Evolutionary conservation across 1,140 invertebrate genomes (phyloP).

Genomic region (Arctopsyche grandis): DNA sequence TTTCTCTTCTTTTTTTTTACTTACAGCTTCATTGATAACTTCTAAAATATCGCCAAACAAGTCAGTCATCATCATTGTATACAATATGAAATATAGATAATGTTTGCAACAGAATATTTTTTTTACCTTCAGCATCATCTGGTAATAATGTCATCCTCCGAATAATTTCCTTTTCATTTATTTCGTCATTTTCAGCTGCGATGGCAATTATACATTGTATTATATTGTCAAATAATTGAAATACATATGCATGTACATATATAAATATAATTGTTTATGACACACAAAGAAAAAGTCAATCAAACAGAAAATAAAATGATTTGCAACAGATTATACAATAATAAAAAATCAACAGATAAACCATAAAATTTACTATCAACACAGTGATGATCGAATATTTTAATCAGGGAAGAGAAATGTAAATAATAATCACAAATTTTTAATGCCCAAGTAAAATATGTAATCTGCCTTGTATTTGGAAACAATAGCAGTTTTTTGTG

Average conservation of each 20-base stretch:
- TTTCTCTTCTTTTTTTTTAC: conserved; percentile 19
- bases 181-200: conserved; percentile 59
- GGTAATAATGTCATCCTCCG: conserved; percentile 50
- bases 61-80: neutral
- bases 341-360: neutral
- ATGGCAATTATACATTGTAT: neutral
- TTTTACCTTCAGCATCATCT: conserved; percentile 40
- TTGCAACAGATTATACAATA: neutral
- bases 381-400: too few relatives aligned
- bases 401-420: too few relatives aligned
- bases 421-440: too few relatives aligned
- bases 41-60: neutral
- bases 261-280: neutral
- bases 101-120: too few relatives aligned
- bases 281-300: neutral
- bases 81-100: too few relatives aligned
- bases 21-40: conserved; percentile 12
- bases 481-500: too few relatives aligned
- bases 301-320: neutral
- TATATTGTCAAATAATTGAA: neutral
- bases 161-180: conserved; percentile 54
- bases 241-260: neutral
- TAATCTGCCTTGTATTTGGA: too few relatives aligned
- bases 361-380: too few relatives aligned
- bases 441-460: too few relatives aligned